These are phyloP conservation scores for Catocala fraxini DNA, from an alignment of 2,888 invertebrate genomes.

Conservation along the genomic window DNA sequence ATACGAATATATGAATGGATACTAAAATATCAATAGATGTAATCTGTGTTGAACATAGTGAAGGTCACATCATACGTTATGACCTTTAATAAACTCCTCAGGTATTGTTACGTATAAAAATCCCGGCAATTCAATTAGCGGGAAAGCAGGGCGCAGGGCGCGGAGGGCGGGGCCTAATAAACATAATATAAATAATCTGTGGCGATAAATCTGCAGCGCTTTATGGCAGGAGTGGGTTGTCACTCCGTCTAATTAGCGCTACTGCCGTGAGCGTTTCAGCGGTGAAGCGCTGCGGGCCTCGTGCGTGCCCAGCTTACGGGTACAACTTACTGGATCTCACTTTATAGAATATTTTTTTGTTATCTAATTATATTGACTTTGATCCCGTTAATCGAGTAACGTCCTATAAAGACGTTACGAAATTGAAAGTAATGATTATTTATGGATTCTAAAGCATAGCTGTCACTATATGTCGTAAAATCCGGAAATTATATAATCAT, in stretches of 20 bases:
- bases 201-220: slow-evolving; percentile 86
- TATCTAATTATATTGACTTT: no score
- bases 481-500: no score
- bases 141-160: slow-evolving; percentile 76
- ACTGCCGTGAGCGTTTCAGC: slow-evolving; percentile 64
- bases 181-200: slow-evolving; percentile 87
- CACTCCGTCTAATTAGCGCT: slow-evolving; percentile 85
- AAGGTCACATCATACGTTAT: slow-evolving; percentile 40
- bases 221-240: slow-evolving; percentile 87
- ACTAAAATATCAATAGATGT: slow-evolving; percentile 1
- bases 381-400: no score
- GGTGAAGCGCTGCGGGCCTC: slow-evolving; percentile 49
- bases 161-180: slow-evolving; percentile 84
- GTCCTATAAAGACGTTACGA: no score
- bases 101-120: slow-evolving; percentile 81
- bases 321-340: no score
- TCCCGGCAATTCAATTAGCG: slow-evolving; percentile 85
- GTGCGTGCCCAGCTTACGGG: no score
- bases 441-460: no score
- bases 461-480: no score
- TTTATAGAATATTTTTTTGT: no score
- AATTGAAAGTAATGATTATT: no score
- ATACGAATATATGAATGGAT: no score
- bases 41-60: slow-evolving; percentile 16
- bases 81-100: slow-evolving; percentile 65